Evolutionary conservation across 2,113 vertebrate genomes (phyloP).

Genomic region (Eolophus roseicapilla): DNA sequence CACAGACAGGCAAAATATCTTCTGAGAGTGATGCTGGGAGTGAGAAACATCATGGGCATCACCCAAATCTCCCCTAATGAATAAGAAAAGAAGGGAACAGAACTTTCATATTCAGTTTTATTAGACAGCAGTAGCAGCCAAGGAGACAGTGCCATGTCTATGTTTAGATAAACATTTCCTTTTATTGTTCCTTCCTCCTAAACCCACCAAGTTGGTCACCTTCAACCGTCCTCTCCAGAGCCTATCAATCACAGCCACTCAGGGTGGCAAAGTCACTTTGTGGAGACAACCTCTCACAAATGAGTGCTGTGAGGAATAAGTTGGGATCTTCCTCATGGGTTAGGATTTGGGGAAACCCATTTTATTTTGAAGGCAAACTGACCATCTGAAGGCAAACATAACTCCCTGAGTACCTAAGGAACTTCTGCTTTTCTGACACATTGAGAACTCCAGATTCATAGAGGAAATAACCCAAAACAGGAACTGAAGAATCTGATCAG

Average conservation of each 20-base stretch:
- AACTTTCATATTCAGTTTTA: rapidly evolving
- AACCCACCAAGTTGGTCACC: background rate
- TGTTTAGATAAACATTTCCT: background rate
- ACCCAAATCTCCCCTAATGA: background rate
- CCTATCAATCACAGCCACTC: background rate
- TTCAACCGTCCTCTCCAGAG: background rate
- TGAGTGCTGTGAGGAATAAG: rapidly evolving
- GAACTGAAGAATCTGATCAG: background rate
- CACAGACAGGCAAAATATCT: background rate
- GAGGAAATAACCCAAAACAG: background rate
- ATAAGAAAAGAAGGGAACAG: background rate
- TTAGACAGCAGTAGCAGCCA: too few species aligned
- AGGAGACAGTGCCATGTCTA: too few species aligned
- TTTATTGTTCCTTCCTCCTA: background rate
- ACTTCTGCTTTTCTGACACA: background rate
- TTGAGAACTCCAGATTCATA: rapidly evolving
- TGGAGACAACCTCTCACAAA: background rate
- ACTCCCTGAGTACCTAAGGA: background rate
- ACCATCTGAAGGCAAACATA: background rate
- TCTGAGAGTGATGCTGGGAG: background rate
- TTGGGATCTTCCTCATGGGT: background rate
- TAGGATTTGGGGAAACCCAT: background rate
- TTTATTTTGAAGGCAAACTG: background rate
- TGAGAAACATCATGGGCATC: background rate
- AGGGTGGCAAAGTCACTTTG: background rate